A percentile compares a stretch with the other conserved stretches of the same genome.
phyloP scores from a whole-genome alignment of 2,797 vertebrate genomes.

The Linurgus olivaceus region DNA sequence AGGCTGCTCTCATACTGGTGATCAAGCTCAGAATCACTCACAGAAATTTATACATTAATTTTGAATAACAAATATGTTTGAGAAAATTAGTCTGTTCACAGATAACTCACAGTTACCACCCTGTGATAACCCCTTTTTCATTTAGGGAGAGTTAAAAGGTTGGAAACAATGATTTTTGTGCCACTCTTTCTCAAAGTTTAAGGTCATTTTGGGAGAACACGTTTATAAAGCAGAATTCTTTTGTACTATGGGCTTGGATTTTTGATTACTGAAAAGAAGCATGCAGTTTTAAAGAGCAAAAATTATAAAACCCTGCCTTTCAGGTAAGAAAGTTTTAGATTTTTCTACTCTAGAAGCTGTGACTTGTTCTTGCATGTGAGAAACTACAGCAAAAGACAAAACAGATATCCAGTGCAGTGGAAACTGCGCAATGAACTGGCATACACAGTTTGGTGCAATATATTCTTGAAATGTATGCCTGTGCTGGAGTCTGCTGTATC shows the following conservation, averaged over 20 bases:
- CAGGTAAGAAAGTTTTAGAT: not conserved
- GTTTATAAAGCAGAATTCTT: not conserved
- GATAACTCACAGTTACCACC: not conserved
- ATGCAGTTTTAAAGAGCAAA: not conserved
- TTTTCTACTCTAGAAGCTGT: not conserved
- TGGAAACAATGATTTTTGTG: not conserved
- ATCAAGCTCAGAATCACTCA: slow-evolving; percentile 2
- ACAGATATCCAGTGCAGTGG: not conserved
- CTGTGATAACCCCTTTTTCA: not conserved
- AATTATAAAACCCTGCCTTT: not conserved
- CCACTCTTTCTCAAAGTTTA: not conserved
- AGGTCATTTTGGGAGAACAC: not conserved
- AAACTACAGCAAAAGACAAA: not conserved
- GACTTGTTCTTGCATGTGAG: not conserved
- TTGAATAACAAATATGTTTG: slow-evolving; percentile 28
- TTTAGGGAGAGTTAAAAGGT: not conserved
- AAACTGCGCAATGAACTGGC: not conserved
- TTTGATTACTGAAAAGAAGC: not conserved
- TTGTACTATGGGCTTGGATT: not conserved
- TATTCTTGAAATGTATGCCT: not conserved
- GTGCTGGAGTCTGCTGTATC: not conserved
- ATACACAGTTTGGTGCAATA: not conserved
- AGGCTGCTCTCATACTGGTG: not conserved
- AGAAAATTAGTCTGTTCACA: not conserved
- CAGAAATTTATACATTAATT: slow-evolving; percentile 25